phyloP scores from a whole-genome alignment of 2,888 invertebrate species.

The Drosophila phalerata region DNA sequence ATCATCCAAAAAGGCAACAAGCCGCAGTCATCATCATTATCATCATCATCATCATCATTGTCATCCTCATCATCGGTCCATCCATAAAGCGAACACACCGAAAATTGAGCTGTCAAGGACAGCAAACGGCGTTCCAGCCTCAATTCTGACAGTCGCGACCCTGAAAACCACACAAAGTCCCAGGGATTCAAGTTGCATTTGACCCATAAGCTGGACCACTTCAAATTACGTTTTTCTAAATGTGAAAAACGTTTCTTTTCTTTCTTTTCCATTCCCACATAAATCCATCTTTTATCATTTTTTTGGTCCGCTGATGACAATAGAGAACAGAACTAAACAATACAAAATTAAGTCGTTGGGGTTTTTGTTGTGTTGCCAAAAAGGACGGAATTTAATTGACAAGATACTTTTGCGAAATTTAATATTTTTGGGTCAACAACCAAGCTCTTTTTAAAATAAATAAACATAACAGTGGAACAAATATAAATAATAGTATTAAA shows the following conservation, averaged over 20 bases:
- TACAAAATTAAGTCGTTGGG: constrained; percentile 14
- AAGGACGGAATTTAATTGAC: constrained; percentile 9
- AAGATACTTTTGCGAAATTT: neutral
- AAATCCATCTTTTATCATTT: constrained; percentile 3
- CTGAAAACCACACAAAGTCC: constrained; percentile 32
- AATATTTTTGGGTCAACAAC: constrained; percentile 1
- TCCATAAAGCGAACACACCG: constrained; percentile 54
- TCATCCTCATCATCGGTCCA: constrained; percentile 2
- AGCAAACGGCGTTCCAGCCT: constrained; percentile 10
- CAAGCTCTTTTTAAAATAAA: neutral
- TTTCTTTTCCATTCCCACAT: constrained; percentile 1
- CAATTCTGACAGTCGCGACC: constrained; percentile 13
- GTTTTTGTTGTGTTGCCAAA: neutral
- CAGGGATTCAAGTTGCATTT: constrained; percentile 46
- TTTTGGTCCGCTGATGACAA: constrained; percentile 16
- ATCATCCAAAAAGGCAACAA: constrained; percentile 66
- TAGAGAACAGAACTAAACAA: constrained; percentile 28
- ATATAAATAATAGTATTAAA: neutral
- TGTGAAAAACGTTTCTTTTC: constrained; percentile 32
- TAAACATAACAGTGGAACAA: neutral
- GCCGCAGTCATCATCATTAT: constrained; percentile 38
- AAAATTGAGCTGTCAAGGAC: constrained; percentile 63
- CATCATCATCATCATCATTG: neutral
- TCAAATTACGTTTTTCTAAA: constrained; percentile 34
- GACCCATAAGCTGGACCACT: constrained; percentile 34